Conservation (phyloP, 2,888 invertebrate genomes). For the Lucinisca nassula region DNA sequence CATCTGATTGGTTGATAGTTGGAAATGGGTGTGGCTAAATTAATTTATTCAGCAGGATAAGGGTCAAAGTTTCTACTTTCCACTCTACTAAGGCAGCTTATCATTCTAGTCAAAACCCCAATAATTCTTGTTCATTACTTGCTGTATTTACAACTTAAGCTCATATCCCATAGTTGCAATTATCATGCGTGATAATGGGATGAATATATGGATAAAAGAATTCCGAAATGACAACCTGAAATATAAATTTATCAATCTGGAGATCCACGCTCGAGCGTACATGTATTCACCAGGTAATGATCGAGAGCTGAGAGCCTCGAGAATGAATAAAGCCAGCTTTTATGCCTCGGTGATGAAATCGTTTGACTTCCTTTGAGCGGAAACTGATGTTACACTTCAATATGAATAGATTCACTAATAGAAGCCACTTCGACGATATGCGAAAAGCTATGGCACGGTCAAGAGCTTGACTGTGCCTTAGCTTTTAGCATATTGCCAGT, state of each 20-base stretch:
- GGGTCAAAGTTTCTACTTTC: too few species aligned
- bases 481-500: too few species aligned
- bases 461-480: too few species aligned
- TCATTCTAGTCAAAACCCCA: too few species aligned
- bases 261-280: constrained; percentile 19
- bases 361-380: constrained; percentile 2
- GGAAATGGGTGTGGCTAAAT: too few species aligned
- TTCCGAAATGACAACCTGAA: constrained; percentile 1
- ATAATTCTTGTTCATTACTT: too few species aligned
- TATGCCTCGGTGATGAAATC: background rate
- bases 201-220: constrained; percentile 6
- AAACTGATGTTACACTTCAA: constrained; percentile 3
- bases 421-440: too few species aligned
- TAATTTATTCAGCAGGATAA: too few species aligned
- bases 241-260: constrained; percentile 50
- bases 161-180: background rate
- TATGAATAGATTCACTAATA: background rate
- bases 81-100: too few species aligned
- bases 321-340: constrained; percentile 14
- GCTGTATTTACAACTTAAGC: too few species aligned
- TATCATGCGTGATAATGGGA: background rate
- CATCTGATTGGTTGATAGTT: too few species aligned
- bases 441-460: too few species aligned
- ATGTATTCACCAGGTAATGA: constrained; percentile 32
- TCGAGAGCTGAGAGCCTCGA: constrained; percentile 3